Conservation (phyloP, 2,888 invertebrate species). For the Tricholauxania praeusta region DNA sequence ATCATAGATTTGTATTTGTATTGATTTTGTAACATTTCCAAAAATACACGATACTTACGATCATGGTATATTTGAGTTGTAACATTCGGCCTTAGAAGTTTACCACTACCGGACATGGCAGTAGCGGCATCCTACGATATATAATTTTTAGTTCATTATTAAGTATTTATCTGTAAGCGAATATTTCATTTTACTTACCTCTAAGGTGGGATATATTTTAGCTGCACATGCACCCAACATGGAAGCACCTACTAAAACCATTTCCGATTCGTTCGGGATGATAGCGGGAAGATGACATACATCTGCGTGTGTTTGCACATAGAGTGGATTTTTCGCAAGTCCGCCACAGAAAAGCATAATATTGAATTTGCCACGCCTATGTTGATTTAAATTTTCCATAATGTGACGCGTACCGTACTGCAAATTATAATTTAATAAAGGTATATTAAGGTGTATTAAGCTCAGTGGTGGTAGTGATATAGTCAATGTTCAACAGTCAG, state of each 20-base stretch:
- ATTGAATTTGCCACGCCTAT: constrained; percentile 69
- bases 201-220: constrained; percentile 74
- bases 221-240: constrained; percentile 89
- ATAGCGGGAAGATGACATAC: constrained; percentile 84
- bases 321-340: constrained; percentile 85
- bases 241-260: constrained; percentile 89
- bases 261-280: constrained; percentile 83
- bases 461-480: too few species aligned
- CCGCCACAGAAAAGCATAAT: constrained; percentile 90
- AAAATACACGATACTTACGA: constrained; percentile 86
- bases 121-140: constrained; percentile 68
- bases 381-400: constrained; percentile 75
- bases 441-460: too few species aligned
- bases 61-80: constrained; percentile 78
- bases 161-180: background rate
- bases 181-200: constrained; percentile 66
- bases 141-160: background rate
- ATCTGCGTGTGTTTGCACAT: constrained; percentile 90
- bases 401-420: constrained; percentile 95
- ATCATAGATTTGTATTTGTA: constrained; percentile 78
- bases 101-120: constrained; percentile 83
- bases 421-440: constrained; percentile 4
- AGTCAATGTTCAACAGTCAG: too few species aligned
- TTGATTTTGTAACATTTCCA: constrained; percentile 86
- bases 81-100: constrained; percentile 74